These are phyloP conservation scores for Lasioglossum leucozonium DNA, from an alignment of 2,888 invertebrate species.

Conservation along the genomic window DNA sequence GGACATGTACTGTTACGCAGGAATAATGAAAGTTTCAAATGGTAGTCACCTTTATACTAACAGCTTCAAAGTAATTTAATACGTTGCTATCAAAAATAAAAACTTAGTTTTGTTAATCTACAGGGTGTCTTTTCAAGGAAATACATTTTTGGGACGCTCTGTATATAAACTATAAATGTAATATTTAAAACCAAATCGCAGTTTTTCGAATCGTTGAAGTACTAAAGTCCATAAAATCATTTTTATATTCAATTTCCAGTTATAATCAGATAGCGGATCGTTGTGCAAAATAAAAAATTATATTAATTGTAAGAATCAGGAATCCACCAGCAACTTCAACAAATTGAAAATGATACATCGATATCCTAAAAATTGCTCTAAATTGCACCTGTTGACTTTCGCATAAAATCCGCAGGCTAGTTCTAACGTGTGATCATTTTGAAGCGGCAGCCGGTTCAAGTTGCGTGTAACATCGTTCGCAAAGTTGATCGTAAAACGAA, in stretches of 20 bases:
- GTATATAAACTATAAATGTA: too few relatives aligned
- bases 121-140: too few relatives aligned
- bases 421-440: not conserved
- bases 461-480: not conserved
- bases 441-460: not conserved
- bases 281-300: too few relatives aligned
- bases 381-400: not conserved
- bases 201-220: not conserved
- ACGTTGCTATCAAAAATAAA: not conserved
- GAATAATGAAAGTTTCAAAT: not conserved
- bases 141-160: too few relatives aligned
- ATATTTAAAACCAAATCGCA: not conserved
- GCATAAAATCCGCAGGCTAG: not conserved
- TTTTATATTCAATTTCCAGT: not conserved
- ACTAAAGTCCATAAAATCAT: not conserved
- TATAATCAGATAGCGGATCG: not conserved
- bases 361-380: not conserved
- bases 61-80: not conserved
- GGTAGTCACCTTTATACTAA: not conserved
- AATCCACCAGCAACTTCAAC: too few relatives aligned
- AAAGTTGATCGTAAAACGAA: not conserved
- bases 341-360: not conserved
- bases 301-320: too few relatives aligned
- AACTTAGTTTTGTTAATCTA: not conserved
- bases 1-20: too few relatives aligned